Conservation (phyloP, 53 echinoderm and acorn worm species). For the Luidia sarsii region DNA sequence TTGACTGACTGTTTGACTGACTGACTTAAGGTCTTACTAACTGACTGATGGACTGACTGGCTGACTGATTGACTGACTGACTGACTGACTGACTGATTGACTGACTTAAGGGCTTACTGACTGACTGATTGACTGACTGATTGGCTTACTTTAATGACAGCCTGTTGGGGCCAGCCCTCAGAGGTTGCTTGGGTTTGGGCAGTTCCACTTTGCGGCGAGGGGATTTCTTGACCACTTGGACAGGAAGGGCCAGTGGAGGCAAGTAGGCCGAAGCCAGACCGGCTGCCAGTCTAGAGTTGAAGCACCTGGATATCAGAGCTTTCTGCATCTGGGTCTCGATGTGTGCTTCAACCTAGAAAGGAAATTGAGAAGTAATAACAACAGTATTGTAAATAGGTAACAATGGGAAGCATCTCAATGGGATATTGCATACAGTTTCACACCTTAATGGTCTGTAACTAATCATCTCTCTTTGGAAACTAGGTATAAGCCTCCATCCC, state of each 20-base stretch:
- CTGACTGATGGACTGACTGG: too few species aligned
- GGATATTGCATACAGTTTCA: background rate
- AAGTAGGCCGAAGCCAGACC: constrained; percentile 91
- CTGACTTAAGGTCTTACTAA: too few species aligned
- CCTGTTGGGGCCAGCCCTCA: constrained; percentile 71
- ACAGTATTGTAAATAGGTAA: background rate
- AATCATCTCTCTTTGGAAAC: too few species aligned
- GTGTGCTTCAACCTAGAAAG: constrained; percentile 90
- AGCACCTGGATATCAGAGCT: constrained; percentile 39
- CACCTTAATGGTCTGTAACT: background rate
- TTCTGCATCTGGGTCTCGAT: constrained; percentile 88
- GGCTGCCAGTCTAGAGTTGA: constrained; percentile 82
- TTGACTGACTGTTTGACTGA: too few species aligned
- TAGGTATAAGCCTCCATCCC: too few species aligned
- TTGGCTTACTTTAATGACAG: constrained; percentile 85
- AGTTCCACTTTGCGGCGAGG: constrained; percentile 74
- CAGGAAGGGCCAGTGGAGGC: constrained; percentile 87
- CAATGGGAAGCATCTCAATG: background rate
- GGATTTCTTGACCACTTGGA: constrained; percentile 66
- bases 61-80: too few species aligned
- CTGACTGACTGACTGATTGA: too few species aligned
- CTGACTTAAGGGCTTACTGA: too few species aligned
- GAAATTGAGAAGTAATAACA: background rate
- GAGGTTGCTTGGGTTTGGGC: constrained; percentile 73
- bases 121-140: too few species aligned